Evolutionary conservation across 2,797 vertebrate species (phyloP), one percentile per base, ranked within the genome.

Genomic region (Pseudotriccus pelzelni): DNA sequence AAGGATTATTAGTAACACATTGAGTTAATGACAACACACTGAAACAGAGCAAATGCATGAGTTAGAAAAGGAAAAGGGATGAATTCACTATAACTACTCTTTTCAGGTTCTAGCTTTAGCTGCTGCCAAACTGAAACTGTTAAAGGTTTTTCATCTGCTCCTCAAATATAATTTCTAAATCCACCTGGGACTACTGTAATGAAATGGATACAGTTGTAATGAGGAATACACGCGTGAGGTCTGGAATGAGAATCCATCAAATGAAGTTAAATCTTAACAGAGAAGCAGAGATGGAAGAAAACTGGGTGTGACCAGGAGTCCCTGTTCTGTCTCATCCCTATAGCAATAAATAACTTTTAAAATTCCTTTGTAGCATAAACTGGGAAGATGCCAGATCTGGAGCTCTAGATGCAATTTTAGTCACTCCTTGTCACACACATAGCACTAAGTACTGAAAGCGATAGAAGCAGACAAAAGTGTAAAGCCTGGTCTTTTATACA

Each of bases 91-190:
- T 18, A 27, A 60, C 3, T 2, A 60, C 46, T 78, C 47, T 55
- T 59, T 62, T 46, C 68, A 92, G 28, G 34, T 87, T 90, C 60
- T 63, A 53, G 63, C 84, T 93, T 91, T 63, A 90, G 64, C n/a
- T 41, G 27, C 77, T 86, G 85, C 39, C 56, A 68, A 68, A 83
- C 8, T 3, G 10, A 74, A 92, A 93, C 73, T 9, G 12, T 76
- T 86, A 84, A 87, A 89, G 67, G 36, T 78, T 90, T 87, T 82
- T 87, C 73, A 96, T 72, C 52, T 88, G 49, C 36, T 95, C n/a
- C 41, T 90, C 86, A 81, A 91, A 90, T 39, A 32, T 15, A 55
- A 90, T 79, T 94, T 94, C 70, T 47, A 82, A 94, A 87, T 68
- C 76, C 85, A 83, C 56, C 66, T 82, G 77, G 68, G 84, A 87